phyloP scores from a whole-genome alignment of 2,888 invertebrate species.

The Amiota mariae region DNA sequence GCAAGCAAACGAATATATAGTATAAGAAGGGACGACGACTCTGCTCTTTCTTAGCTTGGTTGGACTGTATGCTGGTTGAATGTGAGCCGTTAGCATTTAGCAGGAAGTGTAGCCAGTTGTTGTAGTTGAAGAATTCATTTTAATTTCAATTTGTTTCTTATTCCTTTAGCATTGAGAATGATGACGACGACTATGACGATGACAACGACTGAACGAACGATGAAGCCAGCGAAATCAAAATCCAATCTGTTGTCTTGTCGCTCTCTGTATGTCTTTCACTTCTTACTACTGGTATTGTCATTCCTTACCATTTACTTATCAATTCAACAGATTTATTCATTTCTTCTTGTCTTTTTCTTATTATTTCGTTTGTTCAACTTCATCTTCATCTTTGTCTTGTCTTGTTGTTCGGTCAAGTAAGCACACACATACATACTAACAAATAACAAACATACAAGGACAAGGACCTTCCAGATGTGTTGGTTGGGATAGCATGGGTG shows the following conservation, averaged over 20 bases:
- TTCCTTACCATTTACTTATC: constrained; percentile 23
- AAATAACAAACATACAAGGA: constrained; percentile 11
- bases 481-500: no score
- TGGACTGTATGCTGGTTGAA: constrained; percentile 17
- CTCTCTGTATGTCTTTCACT: background rate
- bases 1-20: background rate
- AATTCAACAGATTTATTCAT: constrained; percentile 25
- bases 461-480: background rate
- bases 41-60: constrained; percentile 12
- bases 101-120: constrained; percentile 50
- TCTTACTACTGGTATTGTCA: constrained; percentile 22
- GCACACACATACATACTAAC: constrained; percentile 34
- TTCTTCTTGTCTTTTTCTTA: background rate
- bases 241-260: constrained; percentile 39
- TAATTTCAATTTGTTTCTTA: constrained; percentile 64
- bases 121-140: constrained; percentile 49
- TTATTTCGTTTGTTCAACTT: constrained; percentile 38
- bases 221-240: constrained; percentile 37
- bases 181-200: background rate
- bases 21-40: constrained; percentile 53
- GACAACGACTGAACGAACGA: constrained; percentile 13
- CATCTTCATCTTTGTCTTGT: constrained; percentile 17
- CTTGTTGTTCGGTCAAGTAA: constrained; percentile 63
- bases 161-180: constrained; percentile 45
- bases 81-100: background rate